phyloP scores from a whole-genome alignment of 2,797 vertebrate species.

The Propithecus perrieri region DNA sequence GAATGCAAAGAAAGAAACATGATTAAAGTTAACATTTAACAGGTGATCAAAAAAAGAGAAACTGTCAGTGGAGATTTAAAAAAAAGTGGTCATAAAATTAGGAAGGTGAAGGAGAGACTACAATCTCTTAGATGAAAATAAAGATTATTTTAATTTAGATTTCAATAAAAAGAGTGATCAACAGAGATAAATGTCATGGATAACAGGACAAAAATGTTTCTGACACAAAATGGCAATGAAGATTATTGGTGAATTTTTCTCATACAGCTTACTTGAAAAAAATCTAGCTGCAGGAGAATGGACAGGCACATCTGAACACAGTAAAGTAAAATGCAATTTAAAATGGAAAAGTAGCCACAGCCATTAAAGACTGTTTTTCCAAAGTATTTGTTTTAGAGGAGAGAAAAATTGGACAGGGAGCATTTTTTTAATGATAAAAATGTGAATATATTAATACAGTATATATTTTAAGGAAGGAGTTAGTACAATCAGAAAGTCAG shows the following conservation, averaged over 20 bases:
- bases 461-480: neutral
- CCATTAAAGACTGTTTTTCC: neutral
- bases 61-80: neutral
- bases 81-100: slow-evolving; percentile 14
- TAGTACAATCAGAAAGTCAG: neutral
- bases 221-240: neutral
- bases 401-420: neutral
- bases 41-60: neutral
- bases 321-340: neutral
- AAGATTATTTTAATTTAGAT: neutral
- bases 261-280: neutral
- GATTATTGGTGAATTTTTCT: neutral
- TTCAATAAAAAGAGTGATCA: neutral
- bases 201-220: neutral
- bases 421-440: neutral
- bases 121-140: neutral
- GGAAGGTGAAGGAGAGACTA: neutral
- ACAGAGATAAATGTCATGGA: neutral
- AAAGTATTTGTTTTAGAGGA: neutral
- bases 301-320: neutral
- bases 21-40: neutral
- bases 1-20: neutral
- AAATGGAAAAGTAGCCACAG: neutral
- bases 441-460: neutral
- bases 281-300: neutral